Evolutionary conservation across 1,140 invertebrate genomes (phyloP).

Genomic region (Oncopodura yosiiana): DNA sequence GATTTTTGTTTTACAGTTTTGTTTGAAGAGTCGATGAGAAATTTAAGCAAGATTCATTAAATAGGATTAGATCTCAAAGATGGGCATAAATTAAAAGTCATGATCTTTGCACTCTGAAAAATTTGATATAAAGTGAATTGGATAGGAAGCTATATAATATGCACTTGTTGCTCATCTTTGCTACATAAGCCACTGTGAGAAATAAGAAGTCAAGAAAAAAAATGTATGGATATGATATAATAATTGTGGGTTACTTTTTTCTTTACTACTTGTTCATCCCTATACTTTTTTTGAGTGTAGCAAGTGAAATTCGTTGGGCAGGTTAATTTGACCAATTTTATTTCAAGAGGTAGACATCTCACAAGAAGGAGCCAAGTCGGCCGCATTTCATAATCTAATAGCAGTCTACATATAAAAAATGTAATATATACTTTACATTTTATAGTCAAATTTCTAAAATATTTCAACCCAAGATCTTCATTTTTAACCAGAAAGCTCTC

Average conservation of each 20-base stretch:
- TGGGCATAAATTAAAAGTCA: too few species aligned
- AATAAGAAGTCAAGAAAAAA: neutral
- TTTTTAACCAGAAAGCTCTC: neutral
- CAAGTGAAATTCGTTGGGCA: conserved; percentile 20
- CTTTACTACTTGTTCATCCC: conserved; percentile 1
- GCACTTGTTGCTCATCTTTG: too few species aligned
- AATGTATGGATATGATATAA: conserved; percentile 25
- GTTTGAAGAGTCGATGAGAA: too few species aligned
- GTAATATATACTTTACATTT: neutral
- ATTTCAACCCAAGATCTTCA: conserved; percentile 6
- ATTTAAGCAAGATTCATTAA: too few species aligned
- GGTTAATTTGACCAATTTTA: conserved; percentile 34
- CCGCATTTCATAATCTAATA: neutral
- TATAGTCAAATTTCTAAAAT: neutral
- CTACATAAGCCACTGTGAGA: too few species aligned
- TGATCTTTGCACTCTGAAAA: too few species aligned
- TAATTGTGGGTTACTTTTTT: conserved; percentile 23
- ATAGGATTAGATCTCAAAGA: too few species aligned
- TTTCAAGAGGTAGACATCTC: neutral
- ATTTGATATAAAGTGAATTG: too few species aligned
- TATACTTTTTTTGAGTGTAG: conserved; percentile 3
- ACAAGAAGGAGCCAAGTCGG: too few species aligned
- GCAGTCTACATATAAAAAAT: neutral
- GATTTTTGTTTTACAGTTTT: too few species aligned
- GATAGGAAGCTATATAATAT: too few species aligned